phyloP scores from a whole-genome alignment of 2,888 invertebrate species.

The Cosmia pyralina region DNA sequence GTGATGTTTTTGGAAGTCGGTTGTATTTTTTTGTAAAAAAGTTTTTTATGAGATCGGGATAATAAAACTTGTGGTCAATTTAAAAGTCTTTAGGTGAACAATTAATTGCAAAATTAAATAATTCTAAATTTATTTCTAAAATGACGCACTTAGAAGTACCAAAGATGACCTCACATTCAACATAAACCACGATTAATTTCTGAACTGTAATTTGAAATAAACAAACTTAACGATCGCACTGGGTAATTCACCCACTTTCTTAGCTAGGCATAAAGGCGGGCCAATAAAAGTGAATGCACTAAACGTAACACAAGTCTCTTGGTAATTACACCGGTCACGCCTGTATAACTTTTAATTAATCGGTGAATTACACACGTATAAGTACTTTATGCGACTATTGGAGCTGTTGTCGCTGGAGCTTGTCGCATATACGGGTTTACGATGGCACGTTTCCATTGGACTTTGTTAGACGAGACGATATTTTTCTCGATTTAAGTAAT shows the following conservation, averaged over 20 bases:
- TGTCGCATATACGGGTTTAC: slow-evolving; percentile 76
- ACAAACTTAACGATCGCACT: slow-evolving; percentile 66
- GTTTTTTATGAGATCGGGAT: background rate
- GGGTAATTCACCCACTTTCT: slow-evolving; percentile 74
- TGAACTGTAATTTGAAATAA: slow-evolving; percentile 51
- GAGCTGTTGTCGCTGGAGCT: slow-evolving; percentile 73
- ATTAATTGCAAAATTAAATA: background rate
- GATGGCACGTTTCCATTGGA: slow-evolving; percentile 71
- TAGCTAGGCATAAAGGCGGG: slow-evolving; percentile 55
- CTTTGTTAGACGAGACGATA: slow-evolving; percentile 17
- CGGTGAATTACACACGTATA: slow-evolving; percentile 86
- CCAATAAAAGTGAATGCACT: slow-evolving; percentile 72
- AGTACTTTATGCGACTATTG: slow-evolving; percentile 78
- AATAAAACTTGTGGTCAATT: background rate
- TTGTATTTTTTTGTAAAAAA: too few relatives aligned
- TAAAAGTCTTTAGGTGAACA: background rate
- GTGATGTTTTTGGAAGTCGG: too few relatives aligned
- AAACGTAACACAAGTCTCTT: slow-evolving; percentile 81
- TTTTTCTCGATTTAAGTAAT: background rate
- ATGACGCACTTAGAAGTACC: background rate
- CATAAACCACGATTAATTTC: slow-evolving; percentile 25
- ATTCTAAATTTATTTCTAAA: background rate
- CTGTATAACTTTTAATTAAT: slow-evolving; percentile 89
- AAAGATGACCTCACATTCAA: slow-evolving; percentile 20
- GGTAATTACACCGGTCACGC: slow-evolving; percentile 86